Conservation (phyloP, 2,797 vertebrate species). For the Acrossocheilus fasciatus region DNA sequence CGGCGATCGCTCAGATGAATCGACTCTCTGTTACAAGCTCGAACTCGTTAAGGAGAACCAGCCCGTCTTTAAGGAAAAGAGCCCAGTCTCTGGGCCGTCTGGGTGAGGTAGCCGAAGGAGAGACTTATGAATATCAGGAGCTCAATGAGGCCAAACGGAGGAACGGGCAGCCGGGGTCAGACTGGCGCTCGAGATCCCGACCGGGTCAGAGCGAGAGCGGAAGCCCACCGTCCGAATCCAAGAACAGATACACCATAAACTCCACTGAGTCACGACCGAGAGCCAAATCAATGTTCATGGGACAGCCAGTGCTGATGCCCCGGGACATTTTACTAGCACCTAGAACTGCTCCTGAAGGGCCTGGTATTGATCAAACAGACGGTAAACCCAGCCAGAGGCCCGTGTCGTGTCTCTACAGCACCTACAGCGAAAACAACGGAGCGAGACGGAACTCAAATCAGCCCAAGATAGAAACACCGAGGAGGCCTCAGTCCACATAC, state of each 20-base stretch:
- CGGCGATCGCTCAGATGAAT: constrained; percentile 87
- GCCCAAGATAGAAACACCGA: constrained; percentile 74
- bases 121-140: constrained; percentile 83
- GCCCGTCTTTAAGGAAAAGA: constrained; percentile 83
- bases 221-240: constrained; percentile 77
- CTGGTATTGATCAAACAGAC: constrained; percentile 53
- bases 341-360: constrained; percentile 58
- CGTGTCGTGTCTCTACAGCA: constrained; percentile 74
- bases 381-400: constrained; percentile 75
- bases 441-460: constrained; percentile 67
- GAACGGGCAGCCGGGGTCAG: constrained; percentile 60
- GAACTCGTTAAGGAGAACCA: constrained; percentile 86
- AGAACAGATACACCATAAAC: constrained; percentile 62
- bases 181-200: constrained; percentile 71
- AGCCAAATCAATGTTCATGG: constrained; percentile 73
- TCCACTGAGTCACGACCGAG: constrained; percentile 79
- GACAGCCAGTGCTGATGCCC: constrained; percentile 50
- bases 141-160: constrained; percentile 69
- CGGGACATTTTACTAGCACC: constrained; percentile 47
- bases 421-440: constrained; percentile 52
- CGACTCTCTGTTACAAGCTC: constrained; percentile 89
- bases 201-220: constrained; percentile 76
- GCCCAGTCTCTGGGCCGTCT: constrained; percentile 88
- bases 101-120: constrained; percentile 79
- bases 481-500: constrained; percentile 75